These are phyloP conservation scores for Troides helena DNA, from an alignment of 2,888 invertebrate species.

Conservation along the genomic window DNA sequence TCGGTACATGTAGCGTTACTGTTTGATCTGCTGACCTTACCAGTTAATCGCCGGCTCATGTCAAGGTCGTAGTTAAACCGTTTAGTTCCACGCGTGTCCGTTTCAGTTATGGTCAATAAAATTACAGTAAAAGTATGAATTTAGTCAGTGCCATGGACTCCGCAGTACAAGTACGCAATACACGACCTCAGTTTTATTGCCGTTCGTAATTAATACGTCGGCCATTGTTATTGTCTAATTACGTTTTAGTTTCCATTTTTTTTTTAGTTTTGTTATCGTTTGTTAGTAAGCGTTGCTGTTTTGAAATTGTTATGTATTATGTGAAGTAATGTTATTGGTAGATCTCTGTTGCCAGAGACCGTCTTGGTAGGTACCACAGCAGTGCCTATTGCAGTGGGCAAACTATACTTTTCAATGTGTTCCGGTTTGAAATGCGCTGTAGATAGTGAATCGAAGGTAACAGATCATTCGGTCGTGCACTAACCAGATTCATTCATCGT, in stretches of 20 bases:
- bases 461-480: too few species aligned
- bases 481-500: too few species aligned
- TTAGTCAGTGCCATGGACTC: not conserved
- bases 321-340: not conserved
- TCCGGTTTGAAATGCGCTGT: too few species aligned
- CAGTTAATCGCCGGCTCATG: not conserved
- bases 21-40: not conserved
- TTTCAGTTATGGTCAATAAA: slow-evolving; percentile 13
- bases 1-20: too few species aligned
- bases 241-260: slow-evolving; percentile 20
- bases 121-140: slow-evolving; percentile 8
- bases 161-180: slow-evolving; percentile 9
- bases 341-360: too few species aligned
- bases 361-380: too few species aligned
- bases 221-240: slow-evolving; percentile 27
- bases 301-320: slow-evolving; percentile 17
- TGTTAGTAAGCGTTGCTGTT: slow-evolving; percentile 4
- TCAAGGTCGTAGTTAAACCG: slow-evolving; percentile 10
- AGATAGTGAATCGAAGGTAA: too few species aligned
- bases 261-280: slow-evolving; percentile 15
- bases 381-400: too few species aligned
- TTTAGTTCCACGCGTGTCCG: slow-evolving; percentile 24
- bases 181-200: slow-evolving; percentile 27
- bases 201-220: slow-evolving; percentile 20
- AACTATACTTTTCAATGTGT: too few species aligned